Base-by-base conservation (phyloP, 2,888 invertebrate genomes). In the Catotricha subobsoleta region DNA sequence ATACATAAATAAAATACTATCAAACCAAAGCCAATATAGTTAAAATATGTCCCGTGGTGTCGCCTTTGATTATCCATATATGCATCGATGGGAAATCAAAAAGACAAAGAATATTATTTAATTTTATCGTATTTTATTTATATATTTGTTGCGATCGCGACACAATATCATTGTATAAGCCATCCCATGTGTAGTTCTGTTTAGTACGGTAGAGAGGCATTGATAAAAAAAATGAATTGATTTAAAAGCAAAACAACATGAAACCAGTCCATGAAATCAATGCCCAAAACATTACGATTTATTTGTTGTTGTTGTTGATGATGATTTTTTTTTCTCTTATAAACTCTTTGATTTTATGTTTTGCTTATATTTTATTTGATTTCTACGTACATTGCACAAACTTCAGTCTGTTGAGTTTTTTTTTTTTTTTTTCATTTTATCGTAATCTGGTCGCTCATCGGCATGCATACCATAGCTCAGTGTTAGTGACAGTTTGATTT, bases 401-500 rank as follows among this genome's bases (percentile, higher is more conserved):
- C n/a, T n/a, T n/a, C n/a, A n/a, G n/a, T n/a, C n/a, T n/a, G n/a
- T n/a, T n/a, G n/a, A n/a, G n/a, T n/a, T n/a, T n/a, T n/a, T n/a
- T n/a, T n/a, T n/a, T n/a, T n/a, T n/a, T n/a, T n/a, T n/a, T n/a
- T n/a, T n/a, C n/a, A n/a, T n/a, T n/a, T n/a, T n/a, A n/a, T n/a
- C n/a, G n/a, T n/a, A n/a, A n/a, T n/a, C n/a, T n/a, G n/a, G n/a
- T 13, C 7, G n/a, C 30, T 30, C 30, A 30, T 30, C 30, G 30
- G 30, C 30, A 30, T 30, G 30, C 30, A 30, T 30, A 13, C 30
- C 30, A 30, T 30, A 30, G n/a, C 15, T 13, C 30, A 30, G 30
- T 30, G 30, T 30, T 30, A 13, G 30, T 30, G 30, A 30, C 30
- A 30, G 30, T 30, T 30, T 30, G 30, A 30, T 30, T 30, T 30